Conservation (phyloP, 1,140 invertebrate species). For the Notospermus geniculatus region DNA sequence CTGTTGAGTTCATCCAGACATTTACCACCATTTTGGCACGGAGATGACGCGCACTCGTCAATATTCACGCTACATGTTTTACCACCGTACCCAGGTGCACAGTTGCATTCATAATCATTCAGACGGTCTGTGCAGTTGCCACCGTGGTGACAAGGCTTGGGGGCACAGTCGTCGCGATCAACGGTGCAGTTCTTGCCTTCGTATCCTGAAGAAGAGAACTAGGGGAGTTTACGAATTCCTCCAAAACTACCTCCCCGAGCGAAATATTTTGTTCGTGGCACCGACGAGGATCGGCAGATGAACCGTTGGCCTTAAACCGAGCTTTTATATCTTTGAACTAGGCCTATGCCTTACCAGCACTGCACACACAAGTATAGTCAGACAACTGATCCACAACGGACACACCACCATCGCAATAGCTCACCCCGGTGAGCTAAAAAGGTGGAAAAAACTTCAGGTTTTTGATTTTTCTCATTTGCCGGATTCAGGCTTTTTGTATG, state of each 20-base stretch:
- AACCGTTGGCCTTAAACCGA: too few relatives aligned
- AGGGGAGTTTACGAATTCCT: too few relatives aligned
- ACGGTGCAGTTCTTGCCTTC: slow-evolving; percentile 16
- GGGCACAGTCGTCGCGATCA: slow-evolving; percentile 16
- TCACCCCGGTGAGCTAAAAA: too few relatives aligned
- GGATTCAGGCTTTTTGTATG: too few relatives aligned
- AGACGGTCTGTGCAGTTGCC: slow-evolving; percentile 9
- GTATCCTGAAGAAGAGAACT: slow-evolving; percentile 27
- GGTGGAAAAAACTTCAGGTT: too few relatives aligned
- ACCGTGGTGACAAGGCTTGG: slow-evolving; percentile 25
- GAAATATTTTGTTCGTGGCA: too few relatives aligned
- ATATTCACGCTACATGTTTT: slow-evolving; percentile 73
- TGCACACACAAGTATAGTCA: slow-evolving; percentile 22
- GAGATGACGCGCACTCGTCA: slow-evolving; percentile 34
- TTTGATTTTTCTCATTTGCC: too few relatives aligned
- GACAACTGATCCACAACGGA: slow-evolving; percentile 33
- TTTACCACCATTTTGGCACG: slow-evolving; percentile 34
- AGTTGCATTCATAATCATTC: slow-evolving; percentile 30
- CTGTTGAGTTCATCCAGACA: slow-evolving; percentile 27
- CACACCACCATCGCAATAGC: too few relatives aligned
- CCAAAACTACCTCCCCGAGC: too few relatives aligned
- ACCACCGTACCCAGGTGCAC: slow-evolving; percentile 68
- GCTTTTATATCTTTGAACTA: too few relatives aligned
- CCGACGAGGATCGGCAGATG: too few relatives aligned
- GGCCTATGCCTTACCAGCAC: background rate